Conservation (phyloP, 1,140 invertebrate genomes). For the Anoplophora glabripennis region DNA sequence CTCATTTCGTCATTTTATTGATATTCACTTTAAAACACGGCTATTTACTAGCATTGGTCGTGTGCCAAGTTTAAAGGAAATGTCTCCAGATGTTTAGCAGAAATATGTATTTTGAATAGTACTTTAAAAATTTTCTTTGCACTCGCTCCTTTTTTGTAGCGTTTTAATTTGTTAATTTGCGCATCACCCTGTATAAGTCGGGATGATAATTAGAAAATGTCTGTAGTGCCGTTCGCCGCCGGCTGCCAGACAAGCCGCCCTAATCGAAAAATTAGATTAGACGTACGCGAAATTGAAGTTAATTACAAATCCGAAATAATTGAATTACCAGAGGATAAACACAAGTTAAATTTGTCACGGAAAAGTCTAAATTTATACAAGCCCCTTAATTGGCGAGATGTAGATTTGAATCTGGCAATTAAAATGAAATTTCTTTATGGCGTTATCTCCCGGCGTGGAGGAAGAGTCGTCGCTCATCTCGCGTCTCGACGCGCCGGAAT, state of each 20-base stretch:
- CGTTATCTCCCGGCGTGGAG: slow-evolving; percentile 1
- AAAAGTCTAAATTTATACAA: slow-evolving; percentile 13
- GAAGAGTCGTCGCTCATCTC: slow-evolving; percentile 2
- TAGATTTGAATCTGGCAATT: slow-evolving; percentile 12
- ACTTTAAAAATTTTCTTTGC: too few relatives aligned
- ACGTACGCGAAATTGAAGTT: slow-evolving; percentile 1
- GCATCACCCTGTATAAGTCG: neutral
- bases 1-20: too few relatives aligned
- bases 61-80: too few relatives aligned
- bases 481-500: neutral
- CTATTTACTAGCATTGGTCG: too few relatives aligned
- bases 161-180: too few relatives aligned
- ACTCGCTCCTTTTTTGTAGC: too few relatives aligned
- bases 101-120: neutral
- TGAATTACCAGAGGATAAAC: slow-evolving; percentile 15
- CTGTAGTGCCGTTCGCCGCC: neutral
- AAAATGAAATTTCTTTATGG: slow-evolving; percentile 13
- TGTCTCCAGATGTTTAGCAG: neutral
- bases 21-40: too few relatives aligned
- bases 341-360: slow-evolving; percentile 3
- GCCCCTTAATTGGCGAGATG: slow-evolving; percentile 9
- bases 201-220: neutral
- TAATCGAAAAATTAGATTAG: slow-evolving; percentile 12
- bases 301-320: slow-evolving; percentile 10
- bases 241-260: neutral